Evolutionary conservation across 2,888 invertebrate species (phyloP), one percentile per base, ranked within the genome.

Genomic region (Eilema sororculum): DNA sequence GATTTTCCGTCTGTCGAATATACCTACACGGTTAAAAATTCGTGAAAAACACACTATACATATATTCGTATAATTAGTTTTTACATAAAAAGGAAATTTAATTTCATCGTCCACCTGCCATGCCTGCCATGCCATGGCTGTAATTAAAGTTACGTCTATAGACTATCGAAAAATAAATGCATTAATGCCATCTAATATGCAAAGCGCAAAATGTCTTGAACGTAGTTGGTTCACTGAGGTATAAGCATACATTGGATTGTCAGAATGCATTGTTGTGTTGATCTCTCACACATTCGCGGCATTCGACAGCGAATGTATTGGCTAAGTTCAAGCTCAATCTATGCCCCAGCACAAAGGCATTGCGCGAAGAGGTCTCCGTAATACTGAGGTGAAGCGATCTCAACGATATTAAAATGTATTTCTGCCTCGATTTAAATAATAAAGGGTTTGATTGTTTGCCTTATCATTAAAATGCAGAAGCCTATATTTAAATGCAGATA

Each of bases 181-280:
- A 20, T 20, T n/a, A n/a, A 52, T n/a, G 1, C 8, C 37, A 16
- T 41, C 41, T 46, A 16, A 16, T 46, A 6, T 0, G 16, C 41
- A 41, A 16, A 41, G 41, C 16, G 13, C 41, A 41, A 3, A 41
- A 41, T 41, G 4, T 41, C 16, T 25, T 59, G 2, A 20, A 59
- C 25, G 25, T 16, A 59, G 16, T 20, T 28, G 2, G 28, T 25
- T 41, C 28, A 13, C 41, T 9, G 20, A 41, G 41, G 20, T 64
- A 46, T 56, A 73, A 28, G 61, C 74, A 74, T 76, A 79, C 77
- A 80, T 80, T 75, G 81, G 76, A 66, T 79, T 79, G 84, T 82
- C 83, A 79, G 78, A 74, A 79, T 67, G 79, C 84, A 86, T 87
- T 86, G 84, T 83, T 80, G 74, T 74, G 59, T 67, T 78, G 76